phyloP scores from a whole-genome alignment of 1,140 invertebrate species.

The Drosophila lowei region DNA sequence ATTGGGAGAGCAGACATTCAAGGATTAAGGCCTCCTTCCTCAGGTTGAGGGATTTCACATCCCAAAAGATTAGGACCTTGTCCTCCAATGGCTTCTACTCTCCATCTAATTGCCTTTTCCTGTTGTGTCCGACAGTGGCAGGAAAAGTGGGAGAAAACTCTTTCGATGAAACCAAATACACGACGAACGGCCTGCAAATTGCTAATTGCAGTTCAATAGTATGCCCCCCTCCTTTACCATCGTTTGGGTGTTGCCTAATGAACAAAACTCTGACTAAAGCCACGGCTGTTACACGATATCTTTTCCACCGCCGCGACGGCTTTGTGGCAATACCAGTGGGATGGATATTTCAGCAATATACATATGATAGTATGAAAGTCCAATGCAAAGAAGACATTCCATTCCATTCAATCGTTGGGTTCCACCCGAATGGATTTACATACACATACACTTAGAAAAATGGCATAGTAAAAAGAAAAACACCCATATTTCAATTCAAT shows the following conservation, averaged over 20 bases:
- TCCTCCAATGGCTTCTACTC: constrained; percentile 46
- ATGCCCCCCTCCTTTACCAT: neutral
- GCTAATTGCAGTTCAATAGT: constrained; percentile 51
- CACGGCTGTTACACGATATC: no score
- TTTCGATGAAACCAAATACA: constrained; percentile 27
- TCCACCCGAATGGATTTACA: no score
- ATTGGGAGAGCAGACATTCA: neutral
- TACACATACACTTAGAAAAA: no score
- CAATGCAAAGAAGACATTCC: no score
- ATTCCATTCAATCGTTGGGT: no score
- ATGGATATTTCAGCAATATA: no score
- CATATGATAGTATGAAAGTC: no score
- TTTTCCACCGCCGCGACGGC: no score
- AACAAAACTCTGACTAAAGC: constrained; percentile 22
- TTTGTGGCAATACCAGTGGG: no score
- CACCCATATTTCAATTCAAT: no score
- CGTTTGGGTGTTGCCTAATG: constrained; percentile 21
- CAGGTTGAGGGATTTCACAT: neutral
- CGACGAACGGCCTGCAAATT: constrained; percentile 26
- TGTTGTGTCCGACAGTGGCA: constrained; percentile 5
- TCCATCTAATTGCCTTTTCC: constrained; percentile 49
- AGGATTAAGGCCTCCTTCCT: neutral
- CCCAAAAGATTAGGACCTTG: constrained; percentile 5
- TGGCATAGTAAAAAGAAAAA: no score
- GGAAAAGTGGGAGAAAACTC: neutral